These are phyloP conservation scores for Hoplostethus mediterraneus DNA, from an alignment of 2,797 vertebrate species.

Conservation along the genomic window DNA sequence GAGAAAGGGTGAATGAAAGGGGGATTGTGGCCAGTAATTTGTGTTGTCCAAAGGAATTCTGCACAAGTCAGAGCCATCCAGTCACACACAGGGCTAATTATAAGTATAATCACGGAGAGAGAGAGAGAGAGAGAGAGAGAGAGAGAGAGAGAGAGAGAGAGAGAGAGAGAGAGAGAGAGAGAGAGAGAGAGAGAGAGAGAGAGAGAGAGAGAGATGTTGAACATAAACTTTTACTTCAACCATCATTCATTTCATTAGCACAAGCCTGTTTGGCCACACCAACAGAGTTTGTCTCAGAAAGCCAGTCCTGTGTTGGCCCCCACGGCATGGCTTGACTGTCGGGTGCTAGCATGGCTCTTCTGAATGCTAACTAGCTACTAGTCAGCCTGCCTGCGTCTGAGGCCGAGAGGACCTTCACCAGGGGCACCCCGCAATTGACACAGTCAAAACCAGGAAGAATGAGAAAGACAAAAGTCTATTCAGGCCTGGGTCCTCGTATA, in stretches of 20 bases:
- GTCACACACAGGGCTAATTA: conserved; percentile 44
- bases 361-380: conserved; percentile 94
- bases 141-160: background rate
- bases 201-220: background rate
- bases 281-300: conserved; percentile 44
- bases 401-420: conserved; percentile 86
- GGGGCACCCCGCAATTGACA: conserved; percentile 91
- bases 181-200: too few species aligned
- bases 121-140: too few species aligned
- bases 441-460: conserved; percentile 93
- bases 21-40: conserved; percentile 59
- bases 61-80: conserved; percentile 32
- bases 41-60: conserved; percentile 50
- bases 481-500: conserved; percentile 87
- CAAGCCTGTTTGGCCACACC: conserved; percentile 30
- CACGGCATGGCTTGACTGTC: conserved; percentile 79
- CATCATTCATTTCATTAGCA: conserved; percentile 30
- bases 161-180: background rate
- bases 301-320: conserved; percentile 36
- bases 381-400: conserved; percentile 80
- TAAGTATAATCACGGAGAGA: conserved; percentile 11
- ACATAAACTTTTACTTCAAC: background rate
- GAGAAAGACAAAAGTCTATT: conserved; percentile 96
- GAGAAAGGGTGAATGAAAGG: conserved; percentile 55
- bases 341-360: conserved; percentile 84